phyloP scores from a whole-genome alignment of 2,797 vertebrate genomes.

The Lerista edwardsae region DNA sequence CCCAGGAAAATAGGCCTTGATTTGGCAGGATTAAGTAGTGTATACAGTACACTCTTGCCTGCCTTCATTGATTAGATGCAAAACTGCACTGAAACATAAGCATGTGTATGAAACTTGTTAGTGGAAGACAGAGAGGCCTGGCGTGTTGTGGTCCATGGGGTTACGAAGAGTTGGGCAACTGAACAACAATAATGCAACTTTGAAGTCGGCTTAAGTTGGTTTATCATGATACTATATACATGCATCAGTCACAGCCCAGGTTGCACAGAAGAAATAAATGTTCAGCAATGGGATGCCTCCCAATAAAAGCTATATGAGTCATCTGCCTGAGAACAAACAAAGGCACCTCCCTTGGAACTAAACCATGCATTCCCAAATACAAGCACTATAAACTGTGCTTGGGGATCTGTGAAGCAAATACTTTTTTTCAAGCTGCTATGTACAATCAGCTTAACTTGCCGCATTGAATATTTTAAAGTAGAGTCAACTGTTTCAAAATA shows the following conservation, averaged over 20 bases:
- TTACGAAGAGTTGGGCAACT: too few species aligned
- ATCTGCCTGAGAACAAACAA: conserved; percentile 39
- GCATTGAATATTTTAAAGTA: background rate
- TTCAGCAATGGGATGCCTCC: conserved; percentile 53
- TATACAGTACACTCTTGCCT: too few species aligned
- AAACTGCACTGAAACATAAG: too few species aligned
- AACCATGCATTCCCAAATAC: conserved; percentile 34
- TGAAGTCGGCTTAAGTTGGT: too few species aligned
- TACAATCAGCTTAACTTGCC: background rate
- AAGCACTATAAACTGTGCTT: conserved; percentile 48
- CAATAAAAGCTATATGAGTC: conserved; percentile 60
- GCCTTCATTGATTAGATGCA: too few species aligned
- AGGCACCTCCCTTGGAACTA: conserved; percentile 60
- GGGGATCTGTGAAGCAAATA: conserved; percentile 19
- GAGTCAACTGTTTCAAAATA: background rate
- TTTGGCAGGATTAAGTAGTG: too few species aligned
- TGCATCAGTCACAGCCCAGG: background rate
- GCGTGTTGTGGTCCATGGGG: too few species aligned
- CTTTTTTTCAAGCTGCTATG: background rate
- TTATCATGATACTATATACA: too few species aligned
- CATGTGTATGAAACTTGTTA: too few species aligned
- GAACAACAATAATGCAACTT: too few species aligned
- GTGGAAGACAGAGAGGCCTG: too few species aligned
- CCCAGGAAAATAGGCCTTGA: too few species aligned
- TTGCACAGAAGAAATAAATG: background rate